These are phyloP conservation scores for Anarhynchus alexandrinus DNA, from an alignment of 2,113 vertebrate genomes.

Conservation along the genomic window DNA sequence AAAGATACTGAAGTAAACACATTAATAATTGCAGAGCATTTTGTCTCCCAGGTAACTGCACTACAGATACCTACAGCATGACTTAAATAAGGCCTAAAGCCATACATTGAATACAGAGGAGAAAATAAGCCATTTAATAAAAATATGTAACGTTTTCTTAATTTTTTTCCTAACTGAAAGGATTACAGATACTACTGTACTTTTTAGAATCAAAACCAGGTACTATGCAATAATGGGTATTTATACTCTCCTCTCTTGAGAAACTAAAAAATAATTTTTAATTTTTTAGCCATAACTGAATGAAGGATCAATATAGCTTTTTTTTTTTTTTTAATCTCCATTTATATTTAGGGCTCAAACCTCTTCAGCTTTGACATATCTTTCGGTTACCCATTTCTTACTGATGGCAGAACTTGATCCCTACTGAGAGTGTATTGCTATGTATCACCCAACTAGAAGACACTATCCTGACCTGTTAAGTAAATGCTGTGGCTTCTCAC, in stretches of 20 bases:
- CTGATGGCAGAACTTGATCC: neutral
- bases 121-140: neutral
- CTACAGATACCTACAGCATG: neutral
- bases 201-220: neutral
- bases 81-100: neutral
- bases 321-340: neutral
- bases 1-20: neutral
- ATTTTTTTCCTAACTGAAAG: neutral
- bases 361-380: neutral
- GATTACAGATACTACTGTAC: neutral
- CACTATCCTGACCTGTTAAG: neutral
- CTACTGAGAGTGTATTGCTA: neutral
- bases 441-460: neutral
- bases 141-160: neutral
- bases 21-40: neutral
- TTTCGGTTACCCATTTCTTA: neutral
- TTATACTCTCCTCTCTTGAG: neutral
- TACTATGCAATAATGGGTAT: neutral
- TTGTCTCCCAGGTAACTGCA: neutral
- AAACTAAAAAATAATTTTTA: neutral
- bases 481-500: neutral
- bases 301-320: too few relatives aligned
- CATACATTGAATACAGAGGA: neutral
- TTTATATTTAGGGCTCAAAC: neutral
- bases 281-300: neutral